phyloP scores from a whole-genome alignment of 23 tunicate genomes.

The Pegea sp. region DNA sequence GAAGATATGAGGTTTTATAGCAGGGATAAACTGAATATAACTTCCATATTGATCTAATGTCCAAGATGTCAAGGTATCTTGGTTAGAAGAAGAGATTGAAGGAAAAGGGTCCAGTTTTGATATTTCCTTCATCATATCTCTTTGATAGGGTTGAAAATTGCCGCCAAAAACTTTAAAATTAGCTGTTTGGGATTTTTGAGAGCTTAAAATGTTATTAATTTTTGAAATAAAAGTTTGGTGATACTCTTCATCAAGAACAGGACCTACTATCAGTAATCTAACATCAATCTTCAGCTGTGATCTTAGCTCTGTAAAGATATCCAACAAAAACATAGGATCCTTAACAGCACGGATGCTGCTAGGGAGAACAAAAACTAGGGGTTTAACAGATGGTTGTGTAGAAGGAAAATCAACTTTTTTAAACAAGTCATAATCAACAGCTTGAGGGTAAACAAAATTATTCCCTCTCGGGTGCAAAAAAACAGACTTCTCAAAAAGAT shows the following conservation, averaged over 20 bases:
- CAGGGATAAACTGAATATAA: slow-evolving; percentile 14
- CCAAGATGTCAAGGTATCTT: slow-evolving; percentile 17
- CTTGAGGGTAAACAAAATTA: slow-evolving; percentile 35
- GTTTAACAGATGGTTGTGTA: neutral
- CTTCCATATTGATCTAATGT: slow-evolving; percentile 5
- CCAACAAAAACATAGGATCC: slow-evolving; percentile 43
- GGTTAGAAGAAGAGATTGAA: neutral
- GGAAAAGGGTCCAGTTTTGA: no score
- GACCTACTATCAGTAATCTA: slow-evolving; percentile 52
- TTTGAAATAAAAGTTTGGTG: slow-evolving; percentile 2
- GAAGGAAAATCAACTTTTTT: neutral
- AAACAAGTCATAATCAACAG: slow-evolving; percentile 13
- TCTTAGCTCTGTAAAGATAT: neutral
- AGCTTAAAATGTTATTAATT: neutral
- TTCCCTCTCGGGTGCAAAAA: slow-evolving; percentile 1
- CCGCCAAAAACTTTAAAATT: no score
- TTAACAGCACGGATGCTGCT: slow-evolving; percentile 62
- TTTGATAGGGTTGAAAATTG: no score
- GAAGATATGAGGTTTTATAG: slow-evolving; percentile 11
- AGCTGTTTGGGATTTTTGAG: no score
- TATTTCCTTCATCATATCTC: no score
- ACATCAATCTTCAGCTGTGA: slow-evolving; percentile 1
- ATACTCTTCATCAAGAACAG: slow-evolving; percentile 18
- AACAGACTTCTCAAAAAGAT: slow-evolving; percentile 5
- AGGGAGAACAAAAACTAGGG: slow-evolving; percentile 27